Percentiles rank a stretch among this genome's conserved stretches.
These are phyloP conservation scores for Python bivittatus DNA, from an alignment of 2,113 vertebrate species.

Conservation along the genomic window DNA sequence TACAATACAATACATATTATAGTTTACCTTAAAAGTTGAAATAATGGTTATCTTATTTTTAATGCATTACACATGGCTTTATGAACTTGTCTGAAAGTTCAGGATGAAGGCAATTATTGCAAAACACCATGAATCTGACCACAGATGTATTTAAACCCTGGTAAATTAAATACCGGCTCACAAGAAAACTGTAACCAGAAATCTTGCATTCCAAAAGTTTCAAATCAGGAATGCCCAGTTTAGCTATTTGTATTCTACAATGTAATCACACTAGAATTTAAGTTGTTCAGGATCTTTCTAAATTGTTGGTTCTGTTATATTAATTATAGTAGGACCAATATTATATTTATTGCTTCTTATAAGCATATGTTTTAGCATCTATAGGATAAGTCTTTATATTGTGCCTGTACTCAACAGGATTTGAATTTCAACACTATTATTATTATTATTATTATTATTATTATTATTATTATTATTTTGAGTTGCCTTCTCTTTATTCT, in stretches of 20 bases:
- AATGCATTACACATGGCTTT: background rate
- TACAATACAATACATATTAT: background rate
- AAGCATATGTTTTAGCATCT: conserved; percentile 12
- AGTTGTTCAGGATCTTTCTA: conserved; percentile 43
- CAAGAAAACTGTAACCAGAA: background rate
- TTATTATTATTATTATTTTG: conserved; percentile 49
- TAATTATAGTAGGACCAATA: conserved; percentile 16
- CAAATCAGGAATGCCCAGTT: fast-evolving
- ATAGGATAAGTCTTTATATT: conserved; percentile 25
- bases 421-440: conserved; percentile 63
- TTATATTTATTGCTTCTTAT: conserved; percentile 51
- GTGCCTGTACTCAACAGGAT: conserved; percentile 28
- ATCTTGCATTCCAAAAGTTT: background rate
- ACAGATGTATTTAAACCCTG: background rate
- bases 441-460: background rate
- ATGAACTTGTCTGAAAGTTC: background rate
- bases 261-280: conserved; percentile 37
- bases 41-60: background rate
- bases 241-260: conserved; percentile 2
- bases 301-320: conserved; percentile 23
- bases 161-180: background rate
- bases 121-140: background rate
- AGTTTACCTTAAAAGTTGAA: background rate
- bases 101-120: background rate
- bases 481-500: conserved; percentile 62